These are phyloP conservation scores for Pseudolaguvia tuberculata DNA, from an alignment of 2,113 vertebrate genomes.

Conservation along the genomic window DNA sequence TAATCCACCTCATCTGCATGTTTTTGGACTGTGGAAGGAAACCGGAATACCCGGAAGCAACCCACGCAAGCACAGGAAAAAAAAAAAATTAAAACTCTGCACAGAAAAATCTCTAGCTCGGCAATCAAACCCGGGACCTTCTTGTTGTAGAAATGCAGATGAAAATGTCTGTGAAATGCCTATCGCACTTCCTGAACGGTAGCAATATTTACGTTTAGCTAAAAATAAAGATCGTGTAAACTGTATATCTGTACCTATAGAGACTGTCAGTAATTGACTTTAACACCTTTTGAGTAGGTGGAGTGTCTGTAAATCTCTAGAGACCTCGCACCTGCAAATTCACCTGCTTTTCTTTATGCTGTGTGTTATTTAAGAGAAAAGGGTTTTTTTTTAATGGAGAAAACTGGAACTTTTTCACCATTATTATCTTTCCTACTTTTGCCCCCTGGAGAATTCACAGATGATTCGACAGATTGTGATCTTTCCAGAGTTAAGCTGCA, in stretches of 20 bases:
- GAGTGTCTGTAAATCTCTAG: neutral
- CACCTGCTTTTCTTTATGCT: conserved; percentile 4
- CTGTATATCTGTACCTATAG: neutral
- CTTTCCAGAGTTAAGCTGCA: conserved; percentile 46
- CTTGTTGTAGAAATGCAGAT: neutral
- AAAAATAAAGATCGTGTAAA: neutral
- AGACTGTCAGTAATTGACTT: conserved; percentile 1
- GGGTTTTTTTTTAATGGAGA: conserved; percentile 47
- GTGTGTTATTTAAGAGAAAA: conserved; percentile 57
- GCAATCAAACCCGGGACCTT: too few species aligned
- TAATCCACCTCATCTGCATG: too few species aligned
- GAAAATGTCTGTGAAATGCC: neutral
- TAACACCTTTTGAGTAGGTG: conserved; percentile 7
- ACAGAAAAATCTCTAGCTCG: too few species aligned
- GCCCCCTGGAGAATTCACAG: conserved; percentile 49
- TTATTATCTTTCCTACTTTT: conserved; percentile 53
- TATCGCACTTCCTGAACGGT: neutral
- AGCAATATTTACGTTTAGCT: neutral
- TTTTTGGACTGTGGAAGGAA: too few species aligned
- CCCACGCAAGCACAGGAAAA: too few species aligned
- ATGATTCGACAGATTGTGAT: conserved; percentile 63
- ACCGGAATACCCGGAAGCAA: too few species aligned
- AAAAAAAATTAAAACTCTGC: too few species aligned
- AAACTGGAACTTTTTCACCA: conserved; percentile 57
- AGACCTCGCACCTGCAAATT: neutral